phyloP scores from a whole-genome alignment of 2,113 vertebrate genomes.

The Dicerorhinus sumatrensis region DNA sequence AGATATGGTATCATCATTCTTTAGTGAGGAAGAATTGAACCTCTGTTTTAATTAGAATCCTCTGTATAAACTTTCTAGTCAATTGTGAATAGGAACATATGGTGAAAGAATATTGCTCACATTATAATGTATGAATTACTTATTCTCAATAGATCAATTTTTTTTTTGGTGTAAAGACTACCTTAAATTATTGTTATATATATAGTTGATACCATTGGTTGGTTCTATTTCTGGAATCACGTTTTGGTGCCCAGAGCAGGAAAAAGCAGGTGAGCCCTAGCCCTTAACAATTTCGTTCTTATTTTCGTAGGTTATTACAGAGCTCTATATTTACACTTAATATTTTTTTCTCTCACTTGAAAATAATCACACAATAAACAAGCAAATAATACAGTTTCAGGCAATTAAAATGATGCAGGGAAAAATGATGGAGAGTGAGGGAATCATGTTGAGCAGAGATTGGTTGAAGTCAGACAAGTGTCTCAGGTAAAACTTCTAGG shows the following conservation, averaged over 20 bases:
- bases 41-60: background rate
- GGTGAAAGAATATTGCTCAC: background rate
- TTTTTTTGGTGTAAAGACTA: background rate
- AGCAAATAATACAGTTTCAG: background rate
- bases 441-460: background rate
- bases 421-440: background rate
- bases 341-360: background rate
- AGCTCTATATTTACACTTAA: background rate
- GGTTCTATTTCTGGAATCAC: background rate
- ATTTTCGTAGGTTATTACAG: background rate
- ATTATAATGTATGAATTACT: background rate
- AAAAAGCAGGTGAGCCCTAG: background rate
- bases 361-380: background rate
- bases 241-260: background rate
- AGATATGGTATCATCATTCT: background rate
- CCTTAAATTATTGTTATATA: background rate
- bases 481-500: background rate
- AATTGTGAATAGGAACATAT: background rate
- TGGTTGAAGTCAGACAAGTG: background rate
- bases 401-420: background rate
- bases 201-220: background rate
- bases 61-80: background rate
- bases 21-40: background rate
- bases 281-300: background rate
- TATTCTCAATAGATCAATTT: background rate